Conservation (phyloP, 2,888 invertebrate genomes). For the Mellilla xanthometata region DNA sequence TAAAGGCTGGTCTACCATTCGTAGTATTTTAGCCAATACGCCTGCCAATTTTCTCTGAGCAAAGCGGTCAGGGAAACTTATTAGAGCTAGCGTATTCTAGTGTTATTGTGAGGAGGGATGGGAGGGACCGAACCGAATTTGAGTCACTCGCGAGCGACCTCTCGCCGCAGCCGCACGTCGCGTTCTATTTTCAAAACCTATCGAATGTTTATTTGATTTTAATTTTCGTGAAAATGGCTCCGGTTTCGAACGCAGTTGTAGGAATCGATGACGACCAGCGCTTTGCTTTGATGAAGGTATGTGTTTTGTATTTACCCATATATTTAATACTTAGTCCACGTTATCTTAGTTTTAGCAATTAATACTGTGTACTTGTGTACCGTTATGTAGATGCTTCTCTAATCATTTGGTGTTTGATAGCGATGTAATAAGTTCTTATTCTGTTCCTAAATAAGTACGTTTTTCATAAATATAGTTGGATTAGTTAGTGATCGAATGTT, state of each 20-base stretch:
- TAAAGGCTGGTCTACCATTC: no score
- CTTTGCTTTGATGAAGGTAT: slow-evolving; percentile 90
- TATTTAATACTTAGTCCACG: slow-evolving; percentile 24
- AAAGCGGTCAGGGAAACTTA: no score
- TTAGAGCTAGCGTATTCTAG: no score
- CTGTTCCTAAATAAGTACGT: no score
- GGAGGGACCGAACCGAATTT: no score
- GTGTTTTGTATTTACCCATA: slow-evolving; percentile 17
- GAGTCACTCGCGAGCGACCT: slow-evolving; percentile 39
- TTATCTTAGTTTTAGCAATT: slow-evolving; percentile 5
- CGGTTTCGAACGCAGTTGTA: slow-evolving; percentile 66
- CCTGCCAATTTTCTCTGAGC: no score
- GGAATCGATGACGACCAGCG: slow-evolving; percentile 88
- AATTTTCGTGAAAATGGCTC: slow-evolving; percentile 62
- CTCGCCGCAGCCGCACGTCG: slow-evolving; percentile 29
- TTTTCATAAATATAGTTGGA: no score
- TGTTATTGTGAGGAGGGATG: no score
- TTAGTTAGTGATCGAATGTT: no score
- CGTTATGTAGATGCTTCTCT: slow-evolving; percentile 29
- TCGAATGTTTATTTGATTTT: slow-evolving; percentile 4
- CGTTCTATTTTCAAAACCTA: slow-evolving; percentile 11
- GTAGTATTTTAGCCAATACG: no score
- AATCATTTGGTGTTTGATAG: slow-evolving; percentile 9
- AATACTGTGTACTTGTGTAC: no score
- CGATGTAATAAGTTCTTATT: no score